Evolutionary conservation across 2,113 vertebrate genomes (phyloP).

Genomic region (Hippocampus mohnikei): DNA sequence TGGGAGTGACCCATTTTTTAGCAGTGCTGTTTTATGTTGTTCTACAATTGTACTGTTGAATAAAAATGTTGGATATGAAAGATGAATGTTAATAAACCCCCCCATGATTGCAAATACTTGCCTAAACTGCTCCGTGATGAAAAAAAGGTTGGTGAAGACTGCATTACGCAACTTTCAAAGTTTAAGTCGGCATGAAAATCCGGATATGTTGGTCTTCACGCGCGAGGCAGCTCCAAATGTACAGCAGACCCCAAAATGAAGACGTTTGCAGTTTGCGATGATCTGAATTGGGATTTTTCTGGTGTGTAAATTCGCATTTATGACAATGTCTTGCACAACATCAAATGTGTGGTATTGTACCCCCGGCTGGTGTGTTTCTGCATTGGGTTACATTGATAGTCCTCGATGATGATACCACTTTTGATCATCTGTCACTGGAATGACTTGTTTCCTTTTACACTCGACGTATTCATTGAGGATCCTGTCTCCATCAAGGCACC

Average conservation of each 20-base stretch:
- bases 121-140: no score
- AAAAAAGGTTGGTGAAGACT: no score
- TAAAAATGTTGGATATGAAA: no score
- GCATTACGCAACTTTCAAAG: no score
- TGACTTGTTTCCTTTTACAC: background rate
- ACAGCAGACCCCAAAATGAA: background rate
- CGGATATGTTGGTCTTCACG: background rate
- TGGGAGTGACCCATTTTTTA: no score
- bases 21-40: no score
- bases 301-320: background rate
- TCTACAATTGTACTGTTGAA: no score
- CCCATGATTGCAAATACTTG: no score
- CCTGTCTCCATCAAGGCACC: background rate
- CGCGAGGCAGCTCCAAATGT: no score
- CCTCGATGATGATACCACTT: background rate
- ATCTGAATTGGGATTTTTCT: background rate
- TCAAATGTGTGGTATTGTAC: background rate
- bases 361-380: background rate
- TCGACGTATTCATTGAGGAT: background rate
- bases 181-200: no score
- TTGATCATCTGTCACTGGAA: slow-evolving; percentile 5
- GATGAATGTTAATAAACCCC: no score
- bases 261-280: background rate
- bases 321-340: background rate
- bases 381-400: background rate